A percentile compares a stretch with the other conserved stretches of the same genome.
These are phyloP conservation scores for Hesperia comma DNA, from an alignment of 2,888 invertebrate species.

Conservation along the genomic window DNA sequence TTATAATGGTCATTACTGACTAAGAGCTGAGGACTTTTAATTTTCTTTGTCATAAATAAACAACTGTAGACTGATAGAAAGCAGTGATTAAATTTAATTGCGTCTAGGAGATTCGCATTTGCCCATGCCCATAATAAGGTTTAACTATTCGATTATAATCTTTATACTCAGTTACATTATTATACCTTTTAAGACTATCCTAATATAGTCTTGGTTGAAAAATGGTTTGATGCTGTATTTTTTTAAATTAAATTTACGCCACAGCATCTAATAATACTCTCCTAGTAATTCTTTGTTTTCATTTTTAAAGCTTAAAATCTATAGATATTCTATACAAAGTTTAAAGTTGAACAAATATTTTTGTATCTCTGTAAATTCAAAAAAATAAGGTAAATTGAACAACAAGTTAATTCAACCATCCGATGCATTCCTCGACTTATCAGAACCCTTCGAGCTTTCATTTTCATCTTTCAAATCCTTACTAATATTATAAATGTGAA, in stretches of 20 bases:
- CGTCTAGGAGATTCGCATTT: conserved; percentile 10
- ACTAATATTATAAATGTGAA: no score
- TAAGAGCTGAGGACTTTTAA: conserved; percentile 16
- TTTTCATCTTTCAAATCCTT: background rate
- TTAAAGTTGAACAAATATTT: no score
- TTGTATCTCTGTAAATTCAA: no score
- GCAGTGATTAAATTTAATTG: conserved; percentile 29
- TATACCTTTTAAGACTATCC: no score
- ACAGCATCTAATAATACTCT: no score
- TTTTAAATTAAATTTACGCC: no score
- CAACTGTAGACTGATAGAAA: conserved; percentile 23
- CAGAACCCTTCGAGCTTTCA: background rate
- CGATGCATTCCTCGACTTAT: background rate
- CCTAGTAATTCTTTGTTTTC: no score
- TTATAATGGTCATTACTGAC: conserved; percentile 14
- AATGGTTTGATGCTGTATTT: no score
- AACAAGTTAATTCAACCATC: background rate
- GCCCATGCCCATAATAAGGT: conserved; percentile 9
- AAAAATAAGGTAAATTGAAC: no score
- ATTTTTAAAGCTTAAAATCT: no score
- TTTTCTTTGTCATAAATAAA: conserved; percentile 30
- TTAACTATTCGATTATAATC: background rate
- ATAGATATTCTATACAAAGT: no score
- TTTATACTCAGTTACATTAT: background rate
- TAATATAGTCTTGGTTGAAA: no score